Evolutionary conservation across 2,888 invertebrate genomes (phyloP).

Genomic region (Agrochola circellaris): DNA sequence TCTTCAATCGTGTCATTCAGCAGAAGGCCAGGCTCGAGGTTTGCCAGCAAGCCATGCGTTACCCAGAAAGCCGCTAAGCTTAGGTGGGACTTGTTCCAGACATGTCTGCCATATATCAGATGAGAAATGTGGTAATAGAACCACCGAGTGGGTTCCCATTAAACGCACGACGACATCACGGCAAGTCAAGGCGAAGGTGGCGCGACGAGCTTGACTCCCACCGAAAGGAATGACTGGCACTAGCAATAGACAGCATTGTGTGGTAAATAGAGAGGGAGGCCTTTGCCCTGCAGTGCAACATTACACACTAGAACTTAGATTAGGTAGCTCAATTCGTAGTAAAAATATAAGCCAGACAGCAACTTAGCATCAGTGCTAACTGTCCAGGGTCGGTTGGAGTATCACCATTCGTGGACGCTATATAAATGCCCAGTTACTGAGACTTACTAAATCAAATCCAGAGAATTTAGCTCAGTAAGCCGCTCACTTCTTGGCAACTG

Average conservation of each 20-base stretch:
- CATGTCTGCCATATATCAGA: neutral
- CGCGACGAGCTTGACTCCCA: neutral
- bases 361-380: neutral
- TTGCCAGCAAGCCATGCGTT: neutral
- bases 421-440: neutral
- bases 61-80: neutral
- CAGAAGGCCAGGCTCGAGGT: neutral
- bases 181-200: neutral
- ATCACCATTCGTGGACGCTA: too few species aligned
- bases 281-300: neutral
- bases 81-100: neutral
- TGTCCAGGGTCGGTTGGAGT: too few species aligned
- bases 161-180: neutral
- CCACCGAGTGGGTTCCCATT: neutral
- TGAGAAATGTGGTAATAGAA: neutral
- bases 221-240: neutral
- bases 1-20: neutral
- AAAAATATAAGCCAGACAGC: neutral
- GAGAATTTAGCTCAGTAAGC: neutral
- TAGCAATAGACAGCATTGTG: neutral
- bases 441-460: conserved; percentile 25
- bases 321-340: neutral
- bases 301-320: neutral
- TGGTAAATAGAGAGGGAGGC: neutral
- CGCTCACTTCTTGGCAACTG: conserved; percentile 21